A percentile compares a stretch with the other conserved stretches of the same genome.
Evolutionary conservation across 2,888 invertebrate genomes (phyloP).

Genomic region (Helleia helle): DNA sequence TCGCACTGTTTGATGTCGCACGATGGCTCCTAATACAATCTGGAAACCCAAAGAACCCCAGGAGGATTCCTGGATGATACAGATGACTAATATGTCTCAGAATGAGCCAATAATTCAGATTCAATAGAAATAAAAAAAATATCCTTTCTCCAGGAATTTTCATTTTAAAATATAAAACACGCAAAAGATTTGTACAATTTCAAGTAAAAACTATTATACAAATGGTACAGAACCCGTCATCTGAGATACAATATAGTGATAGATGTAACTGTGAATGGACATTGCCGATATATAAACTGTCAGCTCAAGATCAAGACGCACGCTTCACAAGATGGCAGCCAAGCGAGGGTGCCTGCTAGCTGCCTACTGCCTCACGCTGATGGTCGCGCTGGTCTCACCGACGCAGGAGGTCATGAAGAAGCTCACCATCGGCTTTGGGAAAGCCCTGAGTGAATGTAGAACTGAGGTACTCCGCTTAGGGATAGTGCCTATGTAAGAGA

Average conservation of each 20-base stretch:
- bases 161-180: no score
- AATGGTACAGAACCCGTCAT: background rate
- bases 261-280: background rate
- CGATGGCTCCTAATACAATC: no score
- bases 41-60: no score
- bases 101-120: no score
- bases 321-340: constrained; percentile 27
- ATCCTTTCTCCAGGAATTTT: no score
- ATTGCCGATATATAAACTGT: background rate
- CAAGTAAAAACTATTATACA: no score
- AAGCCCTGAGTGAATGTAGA: constrained; percentile 42
- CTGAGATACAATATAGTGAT: background rate
- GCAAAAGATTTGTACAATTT: no score
- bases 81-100: no score
- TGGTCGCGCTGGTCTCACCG: constrained; percentile 17
- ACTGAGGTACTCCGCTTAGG: constrained; percentile 50
- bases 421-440: constrained; percentile 38
- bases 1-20: no score
- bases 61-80: no score
- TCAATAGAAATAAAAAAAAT: no score
- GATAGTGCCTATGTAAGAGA: no score
- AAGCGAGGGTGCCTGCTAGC: constrained; percentile 29
- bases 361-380: constrained; percentile 17
- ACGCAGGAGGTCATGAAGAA: constrained; percentile 49
- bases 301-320: background rate